Conservation (phyloP, 2,113 vertebrate species). For the Bubo bubo region DNA sequence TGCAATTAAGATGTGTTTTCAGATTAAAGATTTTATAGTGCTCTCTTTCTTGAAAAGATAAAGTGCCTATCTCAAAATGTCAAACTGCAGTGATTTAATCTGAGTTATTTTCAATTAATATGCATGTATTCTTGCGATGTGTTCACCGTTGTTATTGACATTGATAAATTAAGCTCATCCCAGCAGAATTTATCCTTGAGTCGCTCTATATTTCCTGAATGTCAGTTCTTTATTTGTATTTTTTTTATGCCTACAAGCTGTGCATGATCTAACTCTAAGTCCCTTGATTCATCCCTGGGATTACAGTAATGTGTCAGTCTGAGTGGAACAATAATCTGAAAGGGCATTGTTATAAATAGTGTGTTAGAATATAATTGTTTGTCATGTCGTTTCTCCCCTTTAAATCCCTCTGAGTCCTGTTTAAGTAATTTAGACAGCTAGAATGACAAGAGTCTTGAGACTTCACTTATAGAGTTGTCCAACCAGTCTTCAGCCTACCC, state of each 20-base stretch:
- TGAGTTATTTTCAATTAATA: slow-evolving; percentile 99
- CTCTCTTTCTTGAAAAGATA: slow-evolving; percentile 93
- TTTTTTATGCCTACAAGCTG: slow-evolving; percentile 79
- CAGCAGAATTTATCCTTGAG: slow-evolving; percentile 87
- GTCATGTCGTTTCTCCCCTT: slow-evolving; percentile 86
- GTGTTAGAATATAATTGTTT: slow-evolving; percentile 92
- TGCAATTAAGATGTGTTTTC: slow-evolving; percentile 98
- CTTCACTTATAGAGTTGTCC: slow-evolving; percentile 85
- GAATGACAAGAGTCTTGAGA: slow-evolving; percentile 90
- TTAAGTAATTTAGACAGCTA: slow-evolving; percentile 88
- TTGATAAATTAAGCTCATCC: slow-evolving; percentile 97
- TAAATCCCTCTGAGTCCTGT: slow-evolving; percentile 83
- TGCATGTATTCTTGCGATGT: slow-evolving; percentile 90
- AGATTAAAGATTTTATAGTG: slow-evolving; percentile 91
- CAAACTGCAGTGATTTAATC: slow-evolving; percentile 95
- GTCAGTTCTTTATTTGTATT: slow-evolving; percentile 80
- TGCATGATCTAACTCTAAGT: slow-evolving; percentile 76
- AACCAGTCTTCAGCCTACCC: slow-evolving; percentile 76
- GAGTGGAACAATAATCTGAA: slow-evolving; percentile 83
- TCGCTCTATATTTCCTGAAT: slow-evolving; percentile 89
- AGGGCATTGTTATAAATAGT: slow-evolving; percentile 88
- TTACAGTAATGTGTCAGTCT: slow-evolving; percentile 81
- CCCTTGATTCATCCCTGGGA: slow-evolving; percentile 79
- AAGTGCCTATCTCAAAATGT: slow-evolving; percentile 96
- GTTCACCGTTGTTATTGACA: slow-evolving; percentile 89